Base-by-base conservation (phyloP, 1,140 invertebrate species). In the Yoshiicerus persimilis region DNA sequence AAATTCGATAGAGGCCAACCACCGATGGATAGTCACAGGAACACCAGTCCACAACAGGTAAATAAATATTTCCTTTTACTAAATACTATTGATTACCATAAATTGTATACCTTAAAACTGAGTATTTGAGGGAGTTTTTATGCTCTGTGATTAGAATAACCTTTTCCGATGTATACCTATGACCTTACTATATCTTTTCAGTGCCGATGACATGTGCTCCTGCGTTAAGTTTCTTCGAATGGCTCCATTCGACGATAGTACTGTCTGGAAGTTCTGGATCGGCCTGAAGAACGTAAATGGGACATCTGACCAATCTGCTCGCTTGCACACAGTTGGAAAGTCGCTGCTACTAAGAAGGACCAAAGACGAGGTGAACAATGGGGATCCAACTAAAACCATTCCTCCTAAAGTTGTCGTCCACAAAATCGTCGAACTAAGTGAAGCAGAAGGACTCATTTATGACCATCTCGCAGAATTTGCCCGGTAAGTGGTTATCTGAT, bases 1-100 rank as follows among this genome's bases (percentile, higher is more conserved):
- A 0, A 96, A 95, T 92, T 92, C 92, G 16, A 92, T 99, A 6
- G 90, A 90, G 0, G 94, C 93, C 0, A 93, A 92, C 66, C 93
- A 94, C 38, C 94, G 97, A 66, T 99, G 97, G 97, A 95, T 95
- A 0, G 93, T 99, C 0, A 98, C 98, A 9, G 98, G 98, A 13
- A 99, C 98, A 0, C n/a, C n/a, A n/a, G n/a, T n/a, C n/a, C n/a
- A n/a, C n/a, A n/a, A n/a, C n/a, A n/a, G n/a, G n/a, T n/a, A 98
- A 91, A 92, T 96, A 62, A 97, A 84, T 13, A 39, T 39, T 84
- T 41, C 39, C n/a, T n/a, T 84, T 56, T 3, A 9, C 56, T 62
- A 8, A 8, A 84, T 66, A 23, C 13, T 2, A 66, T 36, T 77
- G 70, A 16, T 10, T 80, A 13, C 8, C n/a, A n/a, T 16, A 47